phyloP scores from a whole-genome alignment of 2,797 vertebrate species.

The Chelon labrosus region DNA sequence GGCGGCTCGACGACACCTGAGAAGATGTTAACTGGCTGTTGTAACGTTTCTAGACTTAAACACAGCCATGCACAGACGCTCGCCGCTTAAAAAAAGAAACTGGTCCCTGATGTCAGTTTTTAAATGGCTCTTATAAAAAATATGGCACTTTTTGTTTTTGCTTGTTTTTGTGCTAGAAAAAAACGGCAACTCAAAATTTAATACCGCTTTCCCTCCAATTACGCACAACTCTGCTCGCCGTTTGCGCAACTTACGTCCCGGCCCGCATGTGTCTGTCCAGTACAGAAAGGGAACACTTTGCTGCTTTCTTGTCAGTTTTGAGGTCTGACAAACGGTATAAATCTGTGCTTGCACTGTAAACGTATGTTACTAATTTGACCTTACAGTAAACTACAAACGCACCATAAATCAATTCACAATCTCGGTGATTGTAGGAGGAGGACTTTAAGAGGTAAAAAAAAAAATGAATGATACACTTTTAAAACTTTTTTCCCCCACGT shows the following conservation, averaged over 20 bases:
- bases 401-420: constrained; percentile 64
- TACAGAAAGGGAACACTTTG: constrained; percentile 43
- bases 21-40: constrained; percentile 10
- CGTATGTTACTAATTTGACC: constrained; percentile 44
- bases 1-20: constrained; percentile 41
- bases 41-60: background rate
- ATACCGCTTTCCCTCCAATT: background rate
- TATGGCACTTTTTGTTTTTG: constrained; percentile 39
- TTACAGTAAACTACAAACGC: constrained; percentile 61
- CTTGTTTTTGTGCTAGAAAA: constrained; percentile 22
- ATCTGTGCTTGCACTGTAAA: constrained; percentile 68
- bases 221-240: background rate
- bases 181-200: background rate
- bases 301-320: constrained; percentile 40
- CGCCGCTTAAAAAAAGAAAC: constrained; percentile 8
- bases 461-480: constrained; percentile 53
- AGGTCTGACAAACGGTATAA: constrained; percentile 53
- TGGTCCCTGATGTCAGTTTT: constrained; percentile 50
- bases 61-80: constrained; percentile 23
- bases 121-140: constrained; percentile 21
- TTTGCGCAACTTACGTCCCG: constrained; percentile 10
- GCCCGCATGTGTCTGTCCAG: constrained; percentile 60
- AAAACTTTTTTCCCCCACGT: constrained; percentile 36
- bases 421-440: constrained; percentile 48
- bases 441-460: constrained; percentile 77